Evolutionary conservation across 2,113 vertebrate genomes (phyloP).

Genomic region (Gambusia holbrooki): DNA sequence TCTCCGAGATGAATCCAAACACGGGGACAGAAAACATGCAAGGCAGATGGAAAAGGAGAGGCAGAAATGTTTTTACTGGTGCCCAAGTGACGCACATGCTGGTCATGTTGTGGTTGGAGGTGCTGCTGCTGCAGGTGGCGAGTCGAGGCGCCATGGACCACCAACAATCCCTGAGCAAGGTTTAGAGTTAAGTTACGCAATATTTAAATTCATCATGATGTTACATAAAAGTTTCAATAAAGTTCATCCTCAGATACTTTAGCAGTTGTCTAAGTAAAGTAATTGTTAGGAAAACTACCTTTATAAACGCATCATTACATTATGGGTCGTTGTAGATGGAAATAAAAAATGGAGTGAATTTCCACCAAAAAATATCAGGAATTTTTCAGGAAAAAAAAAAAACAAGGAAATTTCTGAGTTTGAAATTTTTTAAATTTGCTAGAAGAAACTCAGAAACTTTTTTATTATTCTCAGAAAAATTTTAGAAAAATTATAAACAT

Average conservation of each 20-base stretch:
- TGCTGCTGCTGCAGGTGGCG: slow-evolving; percentile 27
- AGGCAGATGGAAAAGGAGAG: slow-evolving; percentile 41
- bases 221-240: slow-evolving; percentile 7
- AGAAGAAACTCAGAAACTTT: too few species aligned
- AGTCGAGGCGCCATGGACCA: slow-evolving; percentile 41
- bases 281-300: background rate
- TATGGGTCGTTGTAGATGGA: too few species aligned
- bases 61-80: slow-evolving; percentile 59
- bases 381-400: too few species aligned
- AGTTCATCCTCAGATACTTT: background rate
- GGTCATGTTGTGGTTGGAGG: slow-evolving; percentile 50
- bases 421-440: too few species aligned
- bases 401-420: too few species aligned
- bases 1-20: background rate
- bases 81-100: slow-evolving; percentile 55
- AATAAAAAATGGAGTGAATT: too few species aligned
- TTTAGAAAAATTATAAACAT: too few species aligned
- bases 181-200: slow-evolving; percentile 35
- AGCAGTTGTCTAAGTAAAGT: background rate
- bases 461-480: too few species aligned
- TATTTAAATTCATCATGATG: slow-evolving; percentile 27
- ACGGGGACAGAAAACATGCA: slow-evolving; percentile 9
- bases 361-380: too few species aligned
- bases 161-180: slow-evolving; percentile 39
- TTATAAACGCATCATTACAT: background rate